A percentile compares a stretch with the other conserved stretches of the same genome.
These are phyloP conservation scores for Acrossocheilus fasciatus DNA, from an alignment of 2,797 vertebrate species.

Conservation along the genomic window DNA sequence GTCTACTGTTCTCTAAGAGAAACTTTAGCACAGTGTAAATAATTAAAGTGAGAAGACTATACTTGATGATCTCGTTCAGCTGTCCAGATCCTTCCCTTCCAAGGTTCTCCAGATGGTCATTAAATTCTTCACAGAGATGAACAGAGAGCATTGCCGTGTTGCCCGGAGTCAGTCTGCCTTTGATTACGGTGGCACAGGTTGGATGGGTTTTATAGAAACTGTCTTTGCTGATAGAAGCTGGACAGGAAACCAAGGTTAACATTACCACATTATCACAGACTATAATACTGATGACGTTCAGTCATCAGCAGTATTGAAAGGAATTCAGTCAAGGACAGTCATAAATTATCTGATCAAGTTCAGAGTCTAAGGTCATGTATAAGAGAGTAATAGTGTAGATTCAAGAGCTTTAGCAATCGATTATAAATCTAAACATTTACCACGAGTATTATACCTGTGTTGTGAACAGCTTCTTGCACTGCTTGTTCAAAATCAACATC, in stretches of 20 bases:
- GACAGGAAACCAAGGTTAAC: constrained; percentile 33
- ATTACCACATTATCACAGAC: not conserved
- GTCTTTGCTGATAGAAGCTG: constrained; percentile 81
- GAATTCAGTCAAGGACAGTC: constrained; percentile 4
- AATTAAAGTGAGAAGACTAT: constrained; percentile 54
- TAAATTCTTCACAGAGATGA: constrained; percentile 76
- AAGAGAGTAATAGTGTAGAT: not conserved
- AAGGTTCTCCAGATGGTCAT: constrained; percentile 72
- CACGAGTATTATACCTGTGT: constrained; percentile 74
- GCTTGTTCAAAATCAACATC: constrained; percentile 82
- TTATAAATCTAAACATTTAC: not conserved
- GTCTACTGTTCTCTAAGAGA: not conserved
- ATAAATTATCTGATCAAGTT: not conserved
- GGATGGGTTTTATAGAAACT: constrained; percentile 78
- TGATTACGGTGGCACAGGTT: constrained; percentile 75
- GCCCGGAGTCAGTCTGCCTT: constrained; percentile 75
- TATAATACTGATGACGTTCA: not conserved
- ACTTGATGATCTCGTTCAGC: constrained; percentile 80
- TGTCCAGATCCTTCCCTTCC: constrained; percentile 68
- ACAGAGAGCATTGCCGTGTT: constrained; percentile 67
- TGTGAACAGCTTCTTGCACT: constrained; percentile 77
- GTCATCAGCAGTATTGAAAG: not conserved
- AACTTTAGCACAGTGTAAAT: constrained; percentile 32
- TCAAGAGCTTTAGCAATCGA: not conserved
- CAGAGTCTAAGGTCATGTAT: not conserved